Conservation (phyloP, 2,888 invertebrate genomes). For the Zonitis immaculata region DNA sequence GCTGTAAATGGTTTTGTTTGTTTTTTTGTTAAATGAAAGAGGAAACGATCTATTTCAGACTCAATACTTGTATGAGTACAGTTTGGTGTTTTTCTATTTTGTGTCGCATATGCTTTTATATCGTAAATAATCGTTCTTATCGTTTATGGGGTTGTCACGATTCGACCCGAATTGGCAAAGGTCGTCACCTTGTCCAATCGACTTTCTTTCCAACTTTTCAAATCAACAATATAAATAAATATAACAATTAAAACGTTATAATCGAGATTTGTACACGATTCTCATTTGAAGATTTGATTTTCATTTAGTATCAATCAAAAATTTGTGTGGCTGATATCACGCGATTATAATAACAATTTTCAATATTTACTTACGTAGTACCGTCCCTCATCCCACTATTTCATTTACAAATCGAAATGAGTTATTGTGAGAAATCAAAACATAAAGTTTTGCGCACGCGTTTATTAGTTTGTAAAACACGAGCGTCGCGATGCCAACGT, state of each 20-base stretch:
- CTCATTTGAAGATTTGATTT: background rate
- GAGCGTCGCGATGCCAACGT: conserved; percentile 28
- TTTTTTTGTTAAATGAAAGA: too few species aligned
- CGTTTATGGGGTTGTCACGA: conserved; percentile 5
- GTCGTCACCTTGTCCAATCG: background rate
- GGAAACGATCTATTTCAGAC: conserved; percentile 1
- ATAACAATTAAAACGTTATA: too few species aligned
- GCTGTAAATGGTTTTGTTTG: background rate
- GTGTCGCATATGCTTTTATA: conserved; percentile 2
- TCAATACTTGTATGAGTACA: background rate
- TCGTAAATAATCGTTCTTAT: conserved; percentile 6
- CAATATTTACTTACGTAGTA: background rate
- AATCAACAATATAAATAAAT: too few species aligned
- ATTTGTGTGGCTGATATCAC: background rate
- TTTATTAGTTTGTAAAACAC: conserved; percentile 10
- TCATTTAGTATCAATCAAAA: conserved; percentile 1
- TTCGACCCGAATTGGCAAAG: conserved; percentile 4
- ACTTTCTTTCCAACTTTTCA: background rate
- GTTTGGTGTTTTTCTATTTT: conserved; percentile 1
- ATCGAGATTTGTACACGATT: background rate
- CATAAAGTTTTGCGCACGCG: conserved; percentile 23
- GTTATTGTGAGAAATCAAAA: conserved; percentile 28
- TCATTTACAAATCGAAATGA: conserved; percentile 11
- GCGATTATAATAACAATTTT: background rate
- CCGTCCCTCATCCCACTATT: background rate